Percentiles rank a stretch among this genome's conserved stretches.
Evolutionary conservation across 1,140 invertebrate genomes (phyloP).

Genomic region (Hestina assimilis): DNA sequence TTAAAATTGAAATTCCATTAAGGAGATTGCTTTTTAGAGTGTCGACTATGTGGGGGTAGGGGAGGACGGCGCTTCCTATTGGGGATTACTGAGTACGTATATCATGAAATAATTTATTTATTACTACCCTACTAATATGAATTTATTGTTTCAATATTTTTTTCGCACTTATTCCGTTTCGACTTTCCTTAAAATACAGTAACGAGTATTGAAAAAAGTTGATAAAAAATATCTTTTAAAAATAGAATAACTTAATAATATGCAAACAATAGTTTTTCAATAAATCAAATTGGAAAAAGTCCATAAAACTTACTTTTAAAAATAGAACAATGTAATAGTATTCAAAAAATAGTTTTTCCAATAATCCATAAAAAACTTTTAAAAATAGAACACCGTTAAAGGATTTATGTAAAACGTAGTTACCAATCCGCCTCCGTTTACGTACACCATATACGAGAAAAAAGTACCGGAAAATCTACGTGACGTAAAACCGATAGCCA

Average conservation of each 20-base stretch:
- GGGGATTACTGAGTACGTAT: constrained; percentile 10
- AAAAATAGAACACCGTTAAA: constrained; percentile 4
- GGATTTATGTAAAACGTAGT: constrained; percentile 16
- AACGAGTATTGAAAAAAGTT: no score
- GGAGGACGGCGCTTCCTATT: constrained; percentile 3
- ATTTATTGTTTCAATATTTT: not conserved
- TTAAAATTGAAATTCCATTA: constrained; percentile 73
- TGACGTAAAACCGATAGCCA: constrained; percentile 62
- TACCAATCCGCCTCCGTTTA: constrained; percentile 35
- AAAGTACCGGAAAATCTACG: constrained; percentile 68
- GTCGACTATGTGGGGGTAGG: constrained; percentile 23
- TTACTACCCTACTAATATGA: not conserved
- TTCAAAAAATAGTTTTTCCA: not conserved
- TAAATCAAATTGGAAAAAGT: no score
- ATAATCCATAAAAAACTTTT: not conserved
- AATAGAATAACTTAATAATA: no score
- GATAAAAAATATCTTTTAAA: no score
- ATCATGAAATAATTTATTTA: constrained; percentile 17
- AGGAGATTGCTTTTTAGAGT: constrained; percentile 68
- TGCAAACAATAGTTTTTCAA: no score
- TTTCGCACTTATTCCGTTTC: no score
- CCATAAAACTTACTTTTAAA: no score
- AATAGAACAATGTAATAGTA: not conserved
- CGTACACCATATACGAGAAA: constrained; percentile 49
- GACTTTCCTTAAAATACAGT: no score